Conservation (phyloP, 2,888 invertebrate species). For the Xanthia icteritia region DNA sequence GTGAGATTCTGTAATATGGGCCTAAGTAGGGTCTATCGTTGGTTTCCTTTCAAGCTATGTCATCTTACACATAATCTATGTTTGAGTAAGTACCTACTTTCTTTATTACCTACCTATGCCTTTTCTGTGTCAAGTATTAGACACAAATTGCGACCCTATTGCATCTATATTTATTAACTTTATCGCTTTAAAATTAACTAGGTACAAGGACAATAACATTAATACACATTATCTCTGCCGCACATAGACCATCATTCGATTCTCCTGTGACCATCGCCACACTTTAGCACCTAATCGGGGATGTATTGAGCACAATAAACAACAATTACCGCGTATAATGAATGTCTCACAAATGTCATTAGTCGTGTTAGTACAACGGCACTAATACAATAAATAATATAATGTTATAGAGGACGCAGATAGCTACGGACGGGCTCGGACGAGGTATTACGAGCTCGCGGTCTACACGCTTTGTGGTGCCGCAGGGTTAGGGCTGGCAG, state of each 20-base stretch:
- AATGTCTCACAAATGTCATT: constrained; percentile 74
- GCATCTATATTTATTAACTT: not conserved
- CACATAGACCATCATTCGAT: constrained; percentile 33
- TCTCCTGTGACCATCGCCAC: constrained; percentile 43
- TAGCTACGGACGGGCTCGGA: constrained; percentile 60
- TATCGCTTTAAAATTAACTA: constrained; percentile 21
- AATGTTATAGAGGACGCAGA: constrained; percentile 62
- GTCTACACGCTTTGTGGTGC: constrained; percentile 66
- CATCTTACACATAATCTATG: not conserved
- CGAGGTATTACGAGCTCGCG: constrained; percentile 57
- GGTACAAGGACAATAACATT: constrained; percentile 27
- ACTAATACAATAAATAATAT: constrained; percentile 69
- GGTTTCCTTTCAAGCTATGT: not conserved
- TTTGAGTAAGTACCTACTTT: too few species aligned
- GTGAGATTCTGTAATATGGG: too few species aligned
- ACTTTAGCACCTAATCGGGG: constrained; percentile 64
- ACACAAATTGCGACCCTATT: not conserved
- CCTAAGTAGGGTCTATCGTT: too few species aligned
- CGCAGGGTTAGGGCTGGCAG: constrained; percentile 62
- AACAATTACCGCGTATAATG: constrained; percentile 71
- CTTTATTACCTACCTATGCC: too few species aligned
- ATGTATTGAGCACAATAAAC: constrained; percentile 63
- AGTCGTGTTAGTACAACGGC: constrained; percentile 71
- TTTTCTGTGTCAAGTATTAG: not conserved
- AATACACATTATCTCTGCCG: constrained; percentile 41